phyloP scores from a whole-genome alignment of 2,113 vertebrate genomes.

The Podarcis cretensis region DNA sequence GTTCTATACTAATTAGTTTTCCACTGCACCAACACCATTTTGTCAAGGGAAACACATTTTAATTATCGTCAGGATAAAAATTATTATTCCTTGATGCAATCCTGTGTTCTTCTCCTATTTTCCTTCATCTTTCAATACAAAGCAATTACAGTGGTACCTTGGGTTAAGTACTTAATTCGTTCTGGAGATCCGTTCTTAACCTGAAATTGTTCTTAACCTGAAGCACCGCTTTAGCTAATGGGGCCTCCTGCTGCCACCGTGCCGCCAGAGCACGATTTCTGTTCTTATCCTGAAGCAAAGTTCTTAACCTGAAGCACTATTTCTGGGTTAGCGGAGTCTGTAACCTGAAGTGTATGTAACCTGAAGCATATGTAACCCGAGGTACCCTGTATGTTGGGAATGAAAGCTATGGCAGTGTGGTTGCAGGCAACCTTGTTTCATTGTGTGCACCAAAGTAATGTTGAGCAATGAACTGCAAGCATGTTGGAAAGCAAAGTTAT shows the following conservation, averaged over 20 bases:
- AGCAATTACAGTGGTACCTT: background rate
- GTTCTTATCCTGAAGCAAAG: too few relatives aligned
- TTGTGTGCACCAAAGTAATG: background rate
- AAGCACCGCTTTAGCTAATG: too few relatives aligned
- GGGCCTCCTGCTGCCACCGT: too few relatives aligned
- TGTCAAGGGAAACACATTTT: background rate
- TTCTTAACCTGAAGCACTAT: too few relatives aligned
- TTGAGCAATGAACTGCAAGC: slow-evolving; percentile 3
- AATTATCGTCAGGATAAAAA: background rate
- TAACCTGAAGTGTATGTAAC: too few relatives aligned
- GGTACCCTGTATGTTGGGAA: background rate
- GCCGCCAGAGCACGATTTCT: too few relatives aligned
- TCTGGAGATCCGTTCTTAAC: too few relatives aligned
- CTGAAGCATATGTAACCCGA: too few relatives aligned
- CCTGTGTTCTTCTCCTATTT: background rate
- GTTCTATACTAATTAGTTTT: background rate
- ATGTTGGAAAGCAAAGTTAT: background rate
- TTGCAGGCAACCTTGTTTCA: background rate
- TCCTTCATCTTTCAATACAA: background rate
- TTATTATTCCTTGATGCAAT: too few relatives aligned
- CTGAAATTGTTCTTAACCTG: too few relatives aligned
- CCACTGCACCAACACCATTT: background rate
- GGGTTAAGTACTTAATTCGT: too few relatives aligned
- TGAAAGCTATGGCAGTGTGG: background rate
- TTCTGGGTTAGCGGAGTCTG: too few relatives aligned